Percentiles rank a stretch among this genome's conserved stretches.
Evolutionary conservation across 2,797 vertebrate species (phyloP).

Genomic region (Myotis pilosus): DNA sequence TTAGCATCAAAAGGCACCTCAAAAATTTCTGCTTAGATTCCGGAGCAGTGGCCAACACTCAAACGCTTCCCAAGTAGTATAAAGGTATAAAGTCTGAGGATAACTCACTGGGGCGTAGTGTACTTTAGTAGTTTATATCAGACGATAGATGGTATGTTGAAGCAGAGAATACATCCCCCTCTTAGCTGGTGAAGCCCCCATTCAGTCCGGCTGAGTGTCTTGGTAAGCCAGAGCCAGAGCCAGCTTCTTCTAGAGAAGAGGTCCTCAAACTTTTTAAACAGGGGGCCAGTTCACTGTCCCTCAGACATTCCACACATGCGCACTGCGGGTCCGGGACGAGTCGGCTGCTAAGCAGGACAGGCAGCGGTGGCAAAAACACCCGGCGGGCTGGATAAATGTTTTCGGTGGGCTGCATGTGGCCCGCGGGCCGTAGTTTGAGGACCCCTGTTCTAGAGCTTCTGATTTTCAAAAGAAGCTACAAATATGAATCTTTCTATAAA

Average conservation of each 20-base stretch:
- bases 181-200: not conserved
- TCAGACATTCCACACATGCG: too few relatives aligned
- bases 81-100: not conserved
- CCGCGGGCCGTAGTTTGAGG: too few relatives aligned
- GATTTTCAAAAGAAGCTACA: not conserved
- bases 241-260: not conserved
- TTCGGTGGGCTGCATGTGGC: too few relatives aligned
- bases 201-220: not conserved
- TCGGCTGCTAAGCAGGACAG: too few relatives aligned
- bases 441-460: not conserved
- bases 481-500: not conserved
- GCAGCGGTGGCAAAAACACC: too few relatives aligned
- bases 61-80: not conserved
- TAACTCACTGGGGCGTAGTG: not conserved
- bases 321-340: too few relatives aligned
- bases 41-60: not conserved
- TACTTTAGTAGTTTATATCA: not conserved
- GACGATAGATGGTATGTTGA: not conserved
- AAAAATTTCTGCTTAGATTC: not conserved
- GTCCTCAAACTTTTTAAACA: too few relatives aligned
- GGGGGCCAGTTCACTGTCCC: too few relatives aligned
- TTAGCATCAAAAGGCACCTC: not conserved
- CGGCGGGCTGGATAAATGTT: too few relatives aligned
- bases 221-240: not conserved
- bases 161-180: not conserved